Base-by-base conservation (phyloP, 1,140 invertebrate species). In the Megalonaias nervosa region DNA sequence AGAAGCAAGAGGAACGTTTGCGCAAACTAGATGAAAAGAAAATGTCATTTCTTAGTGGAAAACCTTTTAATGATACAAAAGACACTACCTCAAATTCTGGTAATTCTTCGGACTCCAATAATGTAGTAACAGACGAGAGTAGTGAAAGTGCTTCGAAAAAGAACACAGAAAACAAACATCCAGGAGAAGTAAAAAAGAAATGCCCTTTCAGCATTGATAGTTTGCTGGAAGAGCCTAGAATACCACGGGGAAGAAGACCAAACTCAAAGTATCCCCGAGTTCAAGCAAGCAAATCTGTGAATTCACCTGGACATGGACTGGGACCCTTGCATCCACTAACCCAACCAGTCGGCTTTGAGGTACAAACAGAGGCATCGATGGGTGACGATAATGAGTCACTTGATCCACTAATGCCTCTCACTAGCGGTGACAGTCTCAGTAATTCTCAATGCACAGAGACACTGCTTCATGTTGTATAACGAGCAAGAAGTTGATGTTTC, bases 1-100 rank as follows among this genome's bases (percentile, higher is more conserved):
- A 96, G 86, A 99, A 99, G 91, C 96, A 97, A 81, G 93, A 89
- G 71, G 89, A 89, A 74, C 77, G 89, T 55, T 55, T 84, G 68
- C 81, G 80, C 67, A 83, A 82, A 31, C 73, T 89, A 48, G 86
- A 89, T 71, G 87, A 88, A 70, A 86, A 84, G 60, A 78, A 78
- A 67, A 78, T 69, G 62, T 19, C 69, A 38, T 78, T 78, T 31
- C 16, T n/a, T 26, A 70, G 64, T 58, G 21, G 21, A 56, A 67
- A 77, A 6, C 55, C 59, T 55, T 65, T 31, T 21, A 21, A 64
- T 38, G 71, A 59, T 26, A 57, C 64, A 19, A 65, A 71, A 26
- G 60, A 58, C 5, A 80, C 73, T 71, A 57, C 56, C 23, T 59
- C 66, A 68, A 74, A 75, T 65, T n/a, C 57, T 65, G 65, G 67